Evolutionary conservation across 2,888 invertebrate species (phyloP), one percentile per base, ranked within the genome.

Genomic region (Melieria crassipennis): DNA sequence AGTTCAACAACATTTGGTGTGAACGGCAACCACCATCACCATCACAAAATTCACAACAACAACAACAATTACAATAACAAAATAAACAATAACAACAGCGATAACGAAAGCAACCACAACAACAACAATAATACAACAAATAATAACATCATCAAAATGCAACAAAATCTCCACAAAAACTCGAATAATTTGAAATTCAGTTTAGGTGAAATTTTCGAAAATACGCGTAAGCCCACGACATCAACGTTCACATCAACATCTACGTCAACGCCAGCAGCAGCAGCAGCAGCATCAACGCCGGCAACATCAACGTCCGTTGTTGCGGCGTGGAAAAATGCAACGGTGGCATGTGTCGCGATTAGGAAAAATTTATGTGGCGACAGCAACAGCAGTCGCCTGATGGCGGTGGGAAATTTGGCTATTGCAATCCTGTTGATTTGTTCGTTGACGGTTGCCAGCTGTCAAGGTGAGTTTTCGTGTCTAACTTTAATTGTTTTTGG

Each of bases 1-100:
- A 75, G 76, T 77, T 75, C 77, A 78, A 78, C 75, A 78, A 76
- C 75, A 75, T 75, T 74, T 72, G 62, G 65, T 75, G 75, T 74
- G 75, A 47, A 61, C 46, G 43, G 16, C 13, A 45, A 52, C 10
- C 5, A 43, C 50, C 69, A 73, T 30, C 10, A 60, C 52, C 50
- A 72, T 10, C 1, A 56, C 56, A 16, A 43, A 58, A 58, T 16
- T 11, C 43, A 48, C 60, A 11, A 42, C 58, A 67, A 16, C 13
- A 50, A 50, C 45, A 50, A 63, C 50, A 48, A 42, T 4, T 57
- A 57, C 9, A 30, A 16, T 16, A 16, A 16, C 16, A 16, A 16
- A 16, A 16, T 30, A 30, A 30, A 30, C 6, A 48, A 43, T 45
- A 46, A 56, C 5, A 57, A 46, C 5, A 13, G 3, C 63, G 5